Percentiles rank a stretch among this genome's conserved stretches.
Evolutionary conservation across 2,113 vertebrate species (phyloP).

Genomic region (Ursus arctos): DNA sequence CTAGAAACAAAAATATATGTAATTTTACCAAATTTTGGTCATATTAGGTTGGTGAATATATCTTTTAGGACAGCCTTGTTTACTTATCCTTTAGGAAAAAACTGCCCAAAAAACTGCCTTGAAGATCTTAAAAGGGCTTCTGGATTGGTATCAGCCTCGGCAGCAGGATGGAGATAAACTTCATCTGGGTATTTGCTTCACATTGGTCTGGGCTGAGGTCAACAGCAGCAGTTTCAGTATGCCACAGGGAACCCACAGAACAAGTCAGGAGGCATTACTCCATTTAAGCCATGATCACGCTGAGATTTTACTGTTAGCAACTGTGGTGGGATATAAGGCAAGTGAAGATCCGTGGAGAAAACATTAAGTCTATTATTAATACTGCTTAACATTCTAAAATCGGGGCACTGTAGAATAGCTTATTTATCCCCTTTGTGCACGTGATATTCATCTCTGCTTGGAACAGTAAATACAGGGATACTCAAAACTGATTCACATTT

Average conservation of each 20-base stretch:
- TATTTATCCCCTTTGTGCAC: neutral
- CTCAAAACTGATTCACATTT: neutral
- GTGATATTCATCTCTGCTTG: neutral
- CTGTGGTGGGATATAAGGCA: neutral
- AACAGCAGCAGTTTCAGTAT: neutral
- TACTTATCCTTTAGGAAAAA: conserved; percentile 14
- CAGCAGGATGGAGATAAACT: neutral
- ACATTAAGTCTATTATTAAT: neutral
- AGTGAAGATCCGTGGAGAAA: neutral
- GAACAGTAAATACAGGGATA: neutral
- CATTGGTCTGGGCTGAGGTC: neutral
- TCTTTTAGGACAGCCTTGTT: neutral
- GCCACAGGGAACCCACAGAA: neutral
- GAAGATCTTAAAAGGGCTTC: neutral
- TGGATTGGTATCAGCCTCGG: neutral
- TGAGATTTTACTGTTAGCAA: neutral
- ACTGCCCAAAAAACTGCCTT: neutral
- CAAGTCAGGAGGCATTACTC: neutral
- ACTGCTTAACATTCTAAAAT: neutral
- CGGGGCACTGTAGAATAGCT: neutral
- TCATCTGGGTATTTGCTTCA: neutral
- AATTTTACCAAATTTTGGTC: neutral
- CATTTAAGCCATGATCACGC: neutral
- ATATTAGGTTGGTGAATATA: neutral
- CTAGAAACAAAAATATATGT: conserved; percentile 27